phyloP scores from a whole-genome alignment of 2,797 vertebrate genomes.

The Ataeniobius toweri region DNA sequence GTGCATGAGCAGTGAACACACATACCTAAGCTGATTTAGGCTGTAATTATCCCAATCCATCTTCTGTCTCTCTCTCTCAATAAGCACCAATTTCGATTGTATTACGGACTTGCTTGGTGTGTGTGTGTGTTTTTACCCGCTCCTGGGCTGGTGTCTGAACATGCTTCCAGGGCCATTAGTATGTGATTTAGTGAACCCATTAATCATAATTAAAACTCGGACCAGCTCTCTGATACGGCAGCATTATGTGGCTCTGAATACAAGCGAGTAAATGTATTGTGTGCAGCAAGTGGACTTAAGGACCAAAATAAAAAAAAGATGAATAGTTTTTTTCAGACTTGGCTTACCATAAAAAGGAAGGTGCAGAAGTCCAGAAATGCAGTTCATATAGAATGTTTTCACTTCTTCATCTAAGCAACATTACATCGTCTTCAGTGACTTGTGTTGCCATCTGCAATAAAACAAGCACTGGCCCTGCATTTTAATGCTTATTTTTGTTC shows the following conservation, averaged over 20 bases:
- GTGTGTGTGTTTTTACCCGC: slow-evolving; percentile 35
- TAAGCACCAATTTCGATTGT: slow-evolving; percentile 66
- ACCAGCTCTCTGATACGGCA: slow-evolving; percentile 1
- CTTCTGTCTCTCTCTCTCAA: slow-evolving; percentile 23
- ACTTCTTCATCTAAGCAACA: background rate
- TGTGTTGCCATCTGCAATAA: too few relatives aligned
- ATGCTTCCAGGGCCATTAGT: slow-evolving; percentile 53
- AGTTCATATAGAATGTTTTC: background rate
- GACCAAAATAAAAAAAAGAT: background rate
- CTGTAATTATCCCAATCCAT: slow-evolving; percentile 63
- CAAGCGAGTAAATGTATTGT: background rate
- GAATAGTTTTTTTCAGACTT: background rate
- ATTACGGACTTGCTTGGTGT: slow-evolving; percentile 46
- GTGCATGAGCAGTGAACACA: background rate
- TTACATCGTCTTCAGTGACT: too few relatives aligned
- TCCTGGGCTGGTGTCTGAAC: slow-evolving; percentile 40
- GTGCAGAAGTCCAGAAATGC: background rate
- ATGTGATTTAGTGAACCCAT: slow-evolving; percentile 44
- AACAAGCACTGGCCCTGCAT: too few relatives aligned
- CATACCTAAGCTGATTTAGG: slow-evolving; percentile 25
- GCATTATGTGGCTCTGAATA: slow-evolving; percentile 6
- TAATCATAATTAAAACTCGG: slow-evolving; percentile 54
- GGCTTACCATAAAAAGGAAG: background rate
- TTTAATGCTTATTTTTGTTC: too few relatives aligned
- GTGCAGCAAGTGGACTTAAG: background rate